Base-by-base conservation (phyloP, 1,140 invertebrate genomes). In the Chironomus tepperi region DNA sequence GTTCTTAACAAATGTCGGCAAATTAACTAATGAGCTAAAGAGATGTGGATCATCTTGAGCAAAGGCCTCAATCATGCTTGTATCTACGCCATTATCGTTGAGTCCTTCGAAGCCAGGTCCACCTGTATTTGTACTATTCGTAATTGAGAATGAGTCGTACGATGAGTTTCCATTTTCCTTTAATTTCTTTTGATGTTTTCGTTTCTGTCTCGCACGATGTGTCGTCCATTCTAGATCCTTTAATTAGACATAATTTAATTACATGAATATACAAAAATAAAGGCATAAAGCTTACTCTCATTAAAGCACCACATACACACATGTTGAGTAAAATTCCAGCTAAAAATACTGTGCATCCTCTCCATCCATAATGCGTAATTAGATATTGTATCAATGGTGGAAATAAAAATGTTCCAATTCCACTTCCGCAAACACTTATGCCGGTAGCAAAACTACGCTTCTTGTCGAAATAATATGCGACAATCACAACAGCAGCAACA, bases 391-490 rank as follows among this genome's bases (percentile, higher is more conserved):
- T 93, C n/a, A 96, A 79, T 0, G 94, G 95, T 0, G 94, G 92
- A 81, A 97, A 96, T 73, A 97, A 88, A 80, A 97, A 96, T 0
- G 95, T 97, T 1, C 95, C 91, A 65, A 93, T 92, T 7, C 92
- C 92, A 78, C 92, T 94, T 0, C 95, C 95, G 79, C 94, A 96
- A 0, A 97, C 94, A 0, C 95, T 93, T 21, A 98, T 85, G 0
- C 96, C 96, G 0, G 95, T 98, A 0, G 96, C 96, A 67, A 98
- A 87, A 0, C 95, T 96, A 73, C 96, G 84, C 79, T 89, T 91
- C 78, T 93, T 93, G 78, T 98, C 96, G 81, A 98, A 98, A 81
- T 98, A 98, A 80, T 96, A 97, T 1, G 96, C 95, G 3, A 98
- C 96, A 77, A 96, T 95, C 0, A 98, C 96, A 1, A 95, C 92